These are phyloP conservation scores for Tenebrio molitor DNA, from an alignment of 1,140 invertebrate species.

Conservation along the genomic window DNA sequence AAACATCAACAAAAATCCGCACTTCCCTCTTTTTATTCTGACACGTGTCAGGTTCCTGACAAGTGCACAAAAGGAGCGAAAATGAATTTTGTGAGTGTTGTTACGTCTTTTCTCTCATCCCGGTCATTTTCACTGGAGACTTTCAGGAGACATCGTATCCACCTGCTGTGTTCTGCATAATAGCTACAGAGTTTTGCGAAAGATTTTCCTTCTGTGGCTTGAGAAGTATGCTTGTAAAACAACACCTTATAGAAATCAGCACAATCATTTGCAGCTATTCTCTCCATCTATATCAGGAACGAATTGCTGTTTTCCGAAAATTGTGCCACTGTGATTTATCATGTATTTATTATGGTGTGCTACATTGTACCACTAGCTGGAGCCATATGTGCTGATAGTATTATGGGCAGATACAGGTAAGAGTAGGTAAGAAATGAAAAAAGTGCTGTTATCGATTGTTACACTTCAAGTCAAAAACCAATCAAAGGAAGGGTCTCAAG, in stretches of 20 bases:
- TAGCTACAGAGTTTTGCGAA: slow-evolving; percentile 92
- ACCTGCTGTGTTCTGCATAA: slow-evolving; percentile 73
- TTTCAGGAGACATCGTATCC: slow-evolving; percentile 54
- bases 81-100: slow-evolving; percentile 30
- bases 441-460: too few relatives aligned
- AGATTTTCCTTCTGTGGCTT: slow-evolving; percentile 90
- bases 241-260: not conserved
- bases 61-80: not conserved
- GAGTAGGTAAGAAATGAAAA: too few relatives aligned
- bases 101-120: not conserved
- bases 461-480: too few relatives aligned
- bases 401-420: slow-evolving; percentile 83
- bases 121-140: not conserved
- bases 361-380: slow-evolving; percentile 85
- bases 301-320: slow-evolving; percentile 72
- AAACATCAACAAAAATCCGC: slow-evolving; percentile 36
- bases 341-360: slow-evolving; percentile 83
- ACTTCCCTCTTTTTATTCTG: slow-evolving; percentile 1
- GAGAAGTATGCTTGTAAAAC: slow-evolving; percentile 74
- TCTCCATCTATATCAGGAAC: slow-evolving; percentile 82
- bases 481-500: too few relatives aligned
- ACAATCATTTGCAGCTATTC: slow-evolving; percentile 73
- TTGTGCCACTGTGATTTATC: slow-evolving; percentile 81
- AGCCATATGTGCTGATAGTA: slow-evolving; percentile 84
- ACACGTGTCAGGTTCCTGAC: slow-evolving; percentile 13